Evolutionary conservation across 2,888 invertebrate species (phyloP).

Genomic region (Tineola bisselliella): DNA sequence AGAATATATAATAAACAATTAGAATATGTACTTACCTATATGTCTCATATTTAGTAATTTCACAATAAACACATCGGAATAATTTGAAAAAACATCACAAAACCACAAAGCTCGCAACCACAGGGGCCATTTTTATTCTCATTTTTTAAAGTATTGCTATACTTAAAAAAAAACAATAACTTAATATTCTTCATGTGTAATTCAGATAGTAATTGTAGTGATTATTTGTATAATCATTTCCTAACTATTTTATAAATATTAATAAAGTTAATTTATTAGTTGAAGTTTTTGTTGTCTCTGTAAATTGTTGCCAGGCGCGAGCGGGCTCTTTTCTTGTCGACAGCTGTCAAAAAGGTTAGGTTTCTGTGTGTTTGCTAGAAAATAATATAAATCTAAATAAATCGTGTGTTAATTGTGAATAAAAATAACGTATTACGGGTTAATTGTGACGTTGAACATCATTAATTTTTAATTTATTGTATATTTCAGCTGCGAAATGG

Average conservation of each 20-base stretch:
- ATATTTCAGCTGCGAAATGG: constrained; percentile 75
- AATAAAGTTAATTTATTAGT: no score
- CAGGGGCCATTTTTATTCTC: constrained; percentile 44
- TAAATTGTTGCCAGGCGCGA: constrained; percentile 30
- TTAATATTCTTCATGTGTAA: no score
- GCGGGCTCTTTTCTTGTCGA: constrained; percentile 52
- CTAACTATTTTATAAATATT: no score
- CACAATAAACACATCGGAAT: not conserved
- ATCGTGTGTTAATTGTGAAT: constrained; percentile 26
- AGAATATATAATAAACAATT: not conserved
- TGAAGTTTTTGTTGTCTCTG: no score
- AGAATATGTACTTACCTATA: not conserved
- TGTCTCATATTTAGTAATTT: not conserved
- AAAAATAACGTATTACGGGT: not conserved
- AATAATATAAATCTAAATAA: constrained; percentile 42
- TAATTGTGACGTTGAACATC: constrained; percentile 15
- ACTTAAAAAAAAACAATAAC: no score
- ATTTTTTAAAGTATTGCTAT: no score
- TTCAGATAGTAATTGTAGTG: no score
- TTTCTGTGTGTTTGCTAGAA: constrained; percentile 34
- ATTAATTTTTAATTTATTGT: constrained; percentile 39
- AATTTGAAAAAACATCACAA: constrained; percentile 23
- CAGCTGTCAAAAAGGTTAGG: constrained; percentile 64
- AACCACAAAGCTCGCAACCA: constrained; percentile 50
- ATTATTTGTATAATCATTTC: no score